Percentiles rank a stretch among this genome's conserved stretches.
Conservation (phyloP, 2,888 invertebrate genomes). For the Incurvaria masculella region DNA sequence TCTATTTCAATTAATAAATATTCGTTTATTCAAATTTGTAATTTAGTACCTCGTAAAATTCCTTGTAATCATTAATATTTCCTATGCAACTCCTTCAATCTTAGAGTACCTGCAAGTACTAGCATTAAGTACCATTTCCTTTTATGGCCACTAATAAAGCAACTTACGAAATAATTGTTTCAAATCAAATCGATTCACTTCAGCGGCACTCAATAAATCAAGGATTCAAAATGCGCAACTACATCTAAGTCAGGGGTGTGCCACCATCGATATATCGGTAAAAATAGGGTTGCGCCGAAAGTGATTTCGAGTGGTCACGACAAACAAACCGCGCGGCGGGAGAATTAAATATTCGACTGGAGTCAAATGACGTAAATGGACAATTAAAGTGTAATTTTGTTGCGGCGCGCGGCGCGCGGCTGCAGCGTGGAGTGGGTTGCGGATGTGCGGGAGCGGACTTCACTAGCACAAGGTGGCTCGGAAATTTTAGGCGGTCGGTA, state of each 20-base stretch:
- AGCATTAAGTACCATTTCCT: no score
- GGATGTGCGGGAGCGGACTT: not conserved
- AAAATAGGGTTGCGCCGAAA: not conserved
- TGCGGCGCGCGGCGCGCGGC: not conserved
- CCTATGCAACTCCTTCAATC: no score
- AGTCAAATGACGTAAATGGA: constrained; percentile 30
- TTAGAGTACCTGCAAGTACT: no score
- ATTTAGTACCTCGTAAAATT: no score
- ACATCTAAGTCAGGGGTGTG: not conserved
- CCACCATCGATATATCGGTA: no score
- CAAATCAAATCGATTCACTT: not conserved
- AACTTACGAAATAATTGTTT: not conserved
- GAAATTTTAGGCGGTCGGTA: no score
- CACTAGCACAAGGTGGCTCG: no score
- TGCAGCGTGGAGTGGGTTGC: not conserved
- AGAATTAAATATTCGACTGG: constrained; percentile 10
- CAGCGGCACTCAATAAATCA: not conserved
- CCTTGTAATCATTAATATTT: no score
- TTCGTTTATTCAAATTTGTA: no score
- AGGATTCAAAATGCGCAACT: not conserved
- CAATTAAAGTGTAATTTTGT: constrained; percentile 29
- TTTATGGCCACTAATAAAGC: not conserved
- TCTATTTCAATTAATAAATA: no score
- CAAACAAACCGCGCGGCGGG: not conserved
- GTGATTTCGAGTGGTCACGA: not conserved